phyloP scores from a whole-genome alignment of 2,113 vertebrate genomes.

The Anas platyrhynchos region DNA sequence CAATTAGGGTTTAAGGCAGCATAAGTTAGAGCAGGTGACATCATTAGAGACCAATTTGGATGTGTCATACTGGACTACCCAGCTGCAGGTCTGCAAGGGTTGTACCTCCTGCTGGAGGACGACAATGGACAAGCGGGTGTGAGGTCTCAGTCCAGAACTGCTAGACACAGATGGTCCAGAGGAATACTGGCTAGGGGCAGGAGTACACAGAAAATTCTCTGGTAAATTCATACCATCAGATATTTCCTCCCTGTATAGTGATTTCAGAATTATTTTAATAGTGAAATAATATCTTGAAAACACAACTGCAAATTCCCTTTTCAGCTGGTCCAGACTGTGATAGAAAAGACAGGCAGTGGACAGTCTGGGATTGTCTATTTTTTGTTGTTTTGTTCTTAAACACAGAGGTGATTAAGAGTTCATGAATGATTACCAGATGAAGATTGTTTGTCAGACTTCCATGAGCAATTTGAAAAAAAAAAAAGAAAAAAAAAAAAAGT shows the following conservation, averaged over 20 bases:
- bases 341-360: not conserved
- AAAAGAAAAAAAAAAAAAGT: not conserved
- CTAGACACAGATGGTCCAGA: not conserved
- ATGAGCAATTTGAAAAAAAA: not conserved
- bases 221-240: not conserved
- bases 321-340: not conserved
- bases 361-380: not conserved
- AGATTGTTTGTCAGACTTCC: not conserved
- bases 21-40: not conserved
- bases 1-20: not conserved
- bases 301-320: not conserved
- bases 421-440: not conserved
- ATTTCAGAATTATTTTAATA: not conserved
- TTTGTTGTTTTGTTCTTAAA: not conserved
- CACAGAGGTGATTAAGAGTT: not conserved
- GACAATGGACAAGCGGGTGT: no score
- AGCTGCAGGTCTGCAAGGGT: not conserved
- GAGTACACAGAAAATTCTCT: not conserved
- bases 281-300: not conserved
- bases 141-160: not conserved
- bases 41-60: fast-evolving
- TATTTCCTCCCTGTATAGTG: not conserved
- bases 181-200: not conserved
- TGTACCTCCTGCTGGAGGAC: not conserved
- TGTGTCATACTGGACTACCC: fast-evolving